phyloP scores from a whole-genome alignment of 2,797 vertebrate species.

The Otolemur crassicaudatus region DNA sequence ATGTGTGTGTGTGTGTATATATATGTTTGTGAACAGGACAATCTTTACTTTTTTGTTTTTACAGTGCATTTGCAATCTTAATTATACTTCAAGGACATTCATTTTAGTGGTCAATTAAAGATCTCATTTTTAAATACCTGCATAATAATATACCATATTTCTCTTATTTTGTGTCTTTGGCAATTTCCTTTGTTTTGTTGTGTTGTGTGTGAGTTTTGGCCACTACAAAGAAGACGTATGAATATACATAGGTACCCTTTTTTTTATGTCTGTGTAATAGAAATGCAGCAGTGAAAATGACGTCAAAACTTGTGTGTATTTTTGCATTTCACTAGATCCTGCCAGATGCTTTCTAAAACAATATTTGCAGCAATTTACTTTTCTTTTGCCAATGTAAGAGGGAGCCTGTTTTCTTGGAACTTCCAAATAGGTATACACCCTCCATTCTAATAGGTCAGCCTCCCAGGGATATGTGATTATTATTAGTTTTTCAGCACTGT shows the following conservation, averaged over 20 bases:
- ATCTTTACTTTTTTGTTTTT: not conserved
- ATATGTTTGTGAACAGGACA: not conserved
- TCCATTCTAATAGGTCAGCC: not conserved
- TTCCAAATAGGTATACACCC: not conserved
- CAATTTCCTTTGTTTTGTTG: not conserved
- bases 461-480: not conserved
- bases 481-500: not conserved
- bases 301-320: not conserved
- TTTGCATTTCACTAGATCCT: slow-evolving; percentile 12
- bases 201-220: not conserved
- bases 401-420: not conserved
- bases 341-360: not conserved
- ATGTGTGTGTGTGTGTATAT: no score
- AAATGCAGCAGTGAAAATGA: not conserved
- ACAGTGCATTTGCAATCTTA: not conserved
- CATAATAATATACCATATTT: not conserved
- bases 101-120: not conserved
- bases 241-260: not conserved
- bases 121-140: not conserved
- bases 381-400: not conserved
- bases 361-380: not conserved
- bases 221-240: not conserved
- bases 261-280: not conserved
- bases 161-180: not conserved
- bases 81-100: not conserved